A percentile compares a stretch with the other conserved stretches of the same genome.
phyloP scores from a whole-genome alignment of 2,797 vertebrate species.

The Varecia variegata region DNA sequence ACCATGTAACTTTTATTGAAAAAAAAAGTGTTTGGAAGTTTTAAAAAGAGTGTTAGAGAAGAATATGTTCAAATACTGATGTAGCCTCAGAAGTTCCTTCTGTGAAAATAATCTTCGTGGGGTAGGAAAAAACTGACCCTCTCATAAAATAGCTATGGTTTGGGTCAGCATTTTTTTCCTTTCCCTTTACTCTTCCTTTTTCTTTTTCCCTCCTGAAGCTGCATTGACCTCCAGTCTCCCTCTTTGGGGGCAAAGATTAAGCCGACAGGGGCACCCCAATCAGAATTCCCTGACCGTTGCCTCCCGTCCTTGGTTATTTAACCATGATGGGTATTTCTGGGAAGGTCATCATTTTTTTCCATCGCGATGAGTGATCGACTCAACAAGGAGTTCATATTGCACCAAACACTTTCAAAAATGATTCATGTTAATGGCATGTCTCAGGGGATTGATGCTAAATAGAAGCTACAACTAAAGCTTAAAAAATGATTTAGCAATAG shows the following conservation, averaged over 20 bases:
- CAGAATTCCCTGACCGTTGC: constrained; percentile 63
- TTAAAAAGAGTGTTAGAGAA: not conserved
- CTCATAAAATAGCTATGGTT: not conserved
- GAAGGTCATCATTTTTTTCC: constrained; percentile 86
- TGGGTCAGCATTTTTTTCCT: constrained; percentile 27
- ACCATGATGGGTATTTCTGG: constrained; percentile 79
- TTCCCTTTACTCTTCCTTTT: not conserved
- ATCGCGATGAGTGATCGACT: constrained; percentile 84
- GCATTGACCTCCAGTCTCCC: not conserved
- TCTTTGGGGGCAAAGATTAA: constrained; percentile 61
- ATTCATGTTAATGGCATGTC: constrained; percentile 88
- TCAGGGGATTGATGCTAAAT: constrained; percentile 86
- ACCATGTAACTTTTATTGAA: not conserved
- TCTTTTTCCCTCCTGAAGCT: constrained; percentile 36
- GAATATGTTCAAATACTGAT: not conserved
- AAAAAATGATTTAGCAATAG: constrained; percentile 87
- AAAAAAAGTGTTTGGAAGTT: not conserved
- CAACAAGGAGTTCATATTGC: constrained; percentile 84
- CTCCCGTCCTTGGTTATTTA: constrained; percentile 79
- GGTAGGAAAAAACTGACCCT: not conserved
- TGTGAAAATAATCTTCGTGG: not conserved
- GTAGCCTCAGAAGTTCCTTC: not conserved
- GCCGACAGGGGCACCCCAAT: constrained; percentile 49
- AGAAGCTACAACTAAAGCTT: constrained; percentile 86
- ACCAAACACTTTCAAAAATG: constrained; percentile 83